Conservation (phyloP, 2,113 vertebrate species). For the Seriola quinqueradiata region DNA sequence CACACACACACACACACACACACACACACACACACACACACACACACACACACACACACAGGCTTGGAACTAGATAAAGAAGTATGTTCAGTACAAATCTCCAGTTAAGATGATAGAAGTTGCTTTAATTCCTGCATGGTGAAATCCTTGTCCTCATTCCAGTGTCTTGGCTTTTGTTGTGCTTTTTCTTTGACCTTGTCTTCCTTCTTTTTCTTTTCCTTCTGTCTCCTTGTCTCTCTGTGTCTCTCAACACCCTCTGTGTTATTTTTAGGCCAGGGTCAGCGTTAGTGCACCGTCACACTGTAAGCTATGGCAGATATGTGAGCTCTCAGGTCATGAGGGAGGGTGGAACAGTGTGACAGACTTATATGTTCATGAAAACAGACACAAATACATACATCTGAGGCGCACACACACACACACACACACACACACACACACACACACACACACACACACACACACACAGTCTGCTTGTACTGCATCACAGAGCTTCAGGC, state of each 20-base stretch:
- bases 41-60: conserved; percentile 5
- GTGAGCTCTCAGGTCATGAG: conserved; percentile 45
- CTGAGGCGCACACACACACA: background rate
- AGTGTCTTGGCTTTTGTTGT: conserved; percentile 10
- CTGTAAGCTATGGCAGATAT: conserved; percentile 69
- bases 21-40: background rate
- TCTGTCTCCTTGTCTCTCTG: conserved; percentile 13
- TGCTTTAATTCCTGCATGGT: conserved; percentile 12
- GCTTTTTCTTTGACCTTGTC: conserved; percentile 42
- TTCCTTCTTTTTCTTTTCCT: conserved; percentile 31
- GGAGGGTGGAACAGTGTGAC: conserved; percentile 2
- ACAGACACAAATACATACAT: background rate
- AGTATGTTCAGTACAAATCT: conserved; percentile 28
- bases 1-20: background rate
- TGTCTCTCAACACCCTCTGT: conserved; percentile 51
- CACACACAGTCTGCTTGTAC: background rate
- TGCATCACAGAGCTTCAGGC: background rate
- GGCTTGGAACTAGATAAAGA: conserved; percentile 18
- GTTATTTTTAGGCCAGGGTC: conserved; percentile 77
- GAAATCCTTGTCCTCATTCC: conserved; percentile 30
- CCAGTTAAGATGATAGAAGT: conserved; percentile 23
- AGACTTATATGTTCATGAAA: conserved; percentile 25
- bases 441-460: background rate
- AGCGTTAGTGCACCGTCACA: conserved; percentile 57
- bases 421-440: background rate